These are phyloP conservation scores for Laspeyria flexula DNA, from an alignment of 2,888 invertebrate genomes.

Conservation along the genomic window DNA sequence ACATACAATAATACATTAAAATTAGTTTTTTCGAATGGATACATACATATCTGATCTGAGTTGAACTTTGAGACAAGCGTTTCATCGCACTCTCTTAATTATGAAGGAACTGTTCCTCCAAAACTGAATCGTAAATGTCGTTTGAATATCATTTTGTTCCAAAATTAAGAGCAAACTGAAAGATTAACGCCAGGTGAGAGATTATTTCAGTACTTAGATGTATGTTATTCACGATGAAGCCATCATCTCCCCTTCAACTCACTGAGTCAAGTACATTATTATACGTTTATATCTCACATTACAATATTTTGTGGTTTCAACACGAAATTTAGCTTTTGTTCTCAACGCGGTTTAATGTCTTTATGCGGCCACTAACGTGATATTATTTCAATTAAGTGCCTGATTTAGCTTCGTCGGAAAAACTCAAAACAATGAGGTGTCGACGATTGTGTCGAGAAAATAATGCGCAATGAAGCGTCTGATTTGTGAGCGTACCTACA, in stretches of 20 bases:
- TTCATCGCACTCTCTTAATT: not conserved
- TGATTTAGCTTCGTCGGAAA: conserved; percentile 78
- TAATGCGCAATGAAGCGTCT: conserved; percentile 74
- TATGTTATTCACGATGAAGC: conserved; percentile 50
- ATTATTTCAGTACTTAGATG: conserved; percentile 28
- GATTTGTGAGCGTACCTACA: conserved; percentile 64
- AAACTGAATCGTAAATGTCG: conserved; percentile 16
- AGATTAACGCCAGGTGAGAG: conserved; percentile 47
- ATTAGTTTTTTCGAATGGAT: too few species aligned
- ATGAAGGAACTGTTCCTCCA: not conserved
- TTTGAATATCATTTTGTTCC: conserved; percentile 10
- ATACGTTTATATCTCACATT: conserved; percentile 64
- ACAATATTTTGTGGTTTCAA: conserved; percentile 78
- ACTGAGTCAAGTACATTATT: conserved; percentile 68
- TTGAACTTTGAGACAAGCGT: not conserved
- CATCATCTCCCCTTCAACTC: conserved; percentile 58
- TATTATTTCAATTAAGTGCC: conserved; percentile 81
- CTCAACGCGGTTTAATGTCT: conserved; percentile 70
- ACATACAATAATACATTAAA: too few species aligned
- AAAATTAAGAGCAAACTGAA: conserved; percentile 29
- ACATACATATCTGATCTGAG: too few species aligned
- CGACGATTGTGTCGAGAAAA: conserved; percentile 70
- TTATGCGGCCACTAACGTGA: conserved; percentile 78
- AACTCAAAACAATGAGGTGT: conserved; percentile 81
- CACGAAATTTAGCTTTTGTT: conserved; percentile 80